Percentiles rank a stretch among this genome's conserved stretches.
Conservation (phyloP, 2,113 vertebrate genomes). For the rabbit (Oryctolagus cuniculus) region mOryCun1.1 NC_091433.1:119943001-119943500, state of each 20-base stretch:
- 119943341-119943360: not conserved
- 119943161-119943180: no score
- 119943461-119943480: not conserved
- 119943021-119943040: no score
- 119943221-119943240: not conserved
- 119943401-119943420: not conserved
- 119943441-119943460: not conserved
- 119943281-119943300: not conserved
- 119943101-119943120: no score
- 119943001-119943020: no score
- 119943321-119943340: not conserved
- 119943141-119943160: no score
- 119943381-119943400: not conserved
- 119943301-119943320: not conserved
- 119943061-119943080: no score
- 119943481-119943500: not conserved
- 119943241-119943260: not conserved
- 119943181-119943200: no score
- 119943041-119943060: no score
- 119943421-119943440: not conserved
- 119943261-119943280: not conserved
- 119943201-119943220: not conserved
- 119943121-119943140: no score
- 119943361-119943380: not conserved
- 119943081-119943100: no score